These are phyloP conservation scores for Monarcha castaneiventris DNA, from an alignment of 2,113 vertebrate genomes.

Conservation along the genomic window DNA sequence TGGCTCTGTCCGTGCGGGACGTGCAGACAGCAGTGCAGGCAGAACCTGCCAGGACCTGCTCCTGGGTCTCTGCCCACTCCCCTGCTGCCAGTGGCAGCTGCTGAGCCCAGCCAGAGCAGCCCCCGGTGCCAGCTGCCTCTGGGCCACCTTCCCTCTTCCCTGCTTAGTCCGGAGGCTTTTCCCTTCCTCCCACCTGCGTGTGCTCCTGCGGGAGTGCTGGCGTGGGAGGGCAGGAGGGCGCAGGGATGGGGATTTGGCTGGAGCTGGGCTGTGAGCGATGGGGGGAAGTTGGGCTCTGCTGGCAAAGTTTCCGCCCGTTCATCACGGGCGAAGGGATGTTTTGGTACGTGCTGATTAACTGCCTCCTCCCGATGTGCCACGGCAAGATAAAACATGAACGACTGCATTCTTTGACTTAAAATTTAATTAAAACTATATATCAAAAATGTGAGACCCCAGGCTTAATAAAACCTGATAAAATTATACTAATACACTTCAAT, in stretches of 20 bases:
- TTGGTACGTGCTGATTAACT: slow-evolving; percentile 23
- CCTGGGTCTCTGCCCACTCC: background rate
- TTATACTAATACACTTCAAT: slow-evolving; percentile 63
- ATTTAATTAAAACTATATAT: slow-evolving; percentile 74
- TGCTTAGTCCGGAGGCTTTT: background rate
- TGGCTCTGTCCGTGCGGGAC: background rate
- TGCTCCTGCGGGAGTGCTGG: background rate
- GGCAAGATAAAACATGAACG: slow-evolving; percentile 54
- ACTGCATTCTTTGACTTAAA: slow-evolving; percentile 64
- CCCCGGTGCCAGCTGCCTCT: background rate
- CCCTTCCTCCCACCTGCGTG: accelerated
- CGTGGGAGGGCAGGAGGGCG: accelerated
- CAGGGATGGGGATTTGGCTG: accelerated
- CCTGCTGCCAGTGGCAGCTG: background rate
- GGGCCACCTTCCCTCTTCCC: background rate
- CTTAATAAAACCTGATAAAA: slow-evolving; percentile 65
- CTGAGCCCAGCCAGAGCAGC: background rate
- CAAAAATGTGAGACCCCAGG: slow-evolving; percentile 56
- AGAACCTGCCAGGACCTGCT: background rate
- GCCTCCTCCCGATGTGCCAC: slow-evolving; percentile 6
- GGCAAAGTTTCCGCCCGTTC: background rate
- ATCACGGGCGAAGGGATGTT: background rate
- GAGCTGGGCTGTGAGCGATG: background rate
- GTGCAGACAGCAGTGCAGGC: accelerated
- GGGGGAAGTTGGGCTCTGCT: background rate